phyloP scores from a whole-genome alignment of 2,888 invertebrate species.

The Meghimatium bilineatum region DNA sequence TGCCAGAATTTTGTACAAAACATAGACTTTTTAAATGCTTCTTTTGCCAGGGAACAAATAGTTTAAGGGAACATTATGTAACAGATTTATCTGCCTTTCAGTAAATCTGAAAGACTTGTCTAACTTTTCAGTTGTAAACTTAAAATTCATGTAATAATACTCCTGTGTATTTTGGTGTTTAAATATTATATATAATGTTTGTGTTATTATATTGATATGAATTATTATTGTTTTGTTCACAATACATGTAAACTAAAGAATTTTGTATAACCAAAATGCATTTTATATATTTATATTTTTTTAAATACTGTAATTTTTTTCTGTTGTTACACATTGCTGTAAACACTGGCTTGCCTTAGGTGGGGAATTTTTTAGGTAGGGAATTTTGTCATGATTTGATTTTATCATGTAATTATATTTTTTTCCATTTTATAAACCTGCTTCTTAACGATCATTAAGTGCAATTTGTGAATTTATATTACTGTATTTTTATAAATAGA shows the following conservation, averaged over 20 bases:
- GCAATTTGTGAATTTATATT: conserved; percentile 4
- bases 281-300: background rate
- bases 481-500: background rate
- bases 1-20: too few relatives aligned
- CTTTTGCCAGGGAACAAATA: background rate
- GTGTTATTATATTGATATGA: background rate
- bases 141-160: too few relatives aligned
- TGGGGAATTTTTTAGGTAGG: background rate
- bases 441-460: background rate
- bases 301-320: background rate
- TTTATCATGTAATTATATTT: background rate
- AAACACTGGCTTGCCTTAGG: conserved; percentile 13
- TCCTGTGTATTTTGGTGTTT: too few relatives aligned
- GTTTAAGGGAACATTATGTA: background rate
- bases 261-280: background rate
- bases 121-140: too few relatives aligned
- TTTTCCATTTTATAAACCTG: background rate
- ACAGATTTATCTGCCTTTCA: background rate
- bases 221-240: background rate
- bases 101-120: too few relatives aligned
- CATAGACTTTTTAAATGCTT: background rate
- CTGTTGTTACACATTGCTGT: background rate
- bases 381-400: background rate
- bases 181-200: too few relatives aligned
- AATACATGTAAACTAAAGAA: background rate